Conservation (phyloP, 2,797 vertebrate genomes). For the Rhynchonycteris naso region DNA sequence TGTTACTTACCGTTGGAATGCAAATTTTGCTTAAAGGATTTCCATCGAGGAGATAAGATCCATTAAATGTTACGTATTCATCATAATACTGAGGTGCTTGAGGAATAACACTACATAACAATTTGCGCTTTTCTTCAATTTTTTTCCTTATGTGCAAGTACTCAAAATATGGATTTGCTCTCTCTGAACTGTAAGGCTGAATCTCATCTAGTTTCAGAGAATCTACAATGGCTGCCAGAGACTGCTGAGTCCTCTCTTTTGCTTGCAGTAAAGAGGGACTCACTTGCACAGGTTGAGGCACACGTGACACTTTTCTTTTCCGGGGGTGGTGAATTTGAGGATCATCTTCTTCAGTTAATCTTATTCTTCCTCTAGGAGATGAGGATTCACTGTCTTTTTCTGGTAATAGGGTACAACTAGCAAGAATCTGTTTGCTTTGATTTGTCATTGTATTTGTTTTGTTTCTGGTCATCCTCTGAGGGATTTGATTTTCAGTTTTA, state of each 20-base stretch:
- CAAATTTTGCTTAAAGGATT: constrained; percentile 99
- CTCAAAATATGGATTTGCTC: constrained; percentile 99
- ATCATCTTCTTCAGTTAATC: constrained; percentile 94
- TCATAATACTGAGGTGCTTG: constrained; percentile 99
- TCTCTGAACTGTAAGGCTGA: constrained; percentile 97
- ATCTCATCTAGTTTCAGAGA: constrained; percentile 98
- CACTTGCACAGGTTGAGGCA: constrained; percentile 88
- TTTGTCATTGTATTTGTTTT: constrained; percentile 85
- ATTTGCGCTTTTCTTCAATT: constrained; percentile 98
- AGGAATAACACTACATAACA: constrained; percentile 96
- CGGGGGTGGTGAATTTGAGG: constrained; percentile 94
- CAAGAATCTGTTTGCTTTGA: constrained; percentile 88
- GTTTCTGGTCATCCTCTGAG: constrained; percentile 89
- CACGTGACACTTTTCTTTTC: constrained; percentile 95
- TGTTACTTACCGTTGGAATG: constrained; percentile 95
- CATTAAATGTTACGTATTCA: constrained; percentile 99
- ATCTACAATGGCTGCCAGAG: constrained; percentile 96
- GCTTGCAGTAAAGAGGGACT: constrained; percentile 90
- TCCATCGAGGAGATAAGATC: constrained; percentile 97
- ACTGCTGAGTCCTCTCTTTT: constrained; percentile 95
- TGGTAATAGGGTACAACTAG: constrained; percentile 86
- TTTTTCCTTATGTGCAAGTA: constrained; percentile 98
- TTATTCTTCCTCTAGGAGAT: constrained; percentile 89
- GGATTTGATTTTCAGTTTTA: constrained; percentile 86
- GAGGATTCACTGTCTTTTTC: constrained; percentile 93